These are phyloP conservation scores for Pseudolaguvia tuberculata DNA, from an alignment of 2,113 vertebrate species.

Conservation along the genomic window DNA sequence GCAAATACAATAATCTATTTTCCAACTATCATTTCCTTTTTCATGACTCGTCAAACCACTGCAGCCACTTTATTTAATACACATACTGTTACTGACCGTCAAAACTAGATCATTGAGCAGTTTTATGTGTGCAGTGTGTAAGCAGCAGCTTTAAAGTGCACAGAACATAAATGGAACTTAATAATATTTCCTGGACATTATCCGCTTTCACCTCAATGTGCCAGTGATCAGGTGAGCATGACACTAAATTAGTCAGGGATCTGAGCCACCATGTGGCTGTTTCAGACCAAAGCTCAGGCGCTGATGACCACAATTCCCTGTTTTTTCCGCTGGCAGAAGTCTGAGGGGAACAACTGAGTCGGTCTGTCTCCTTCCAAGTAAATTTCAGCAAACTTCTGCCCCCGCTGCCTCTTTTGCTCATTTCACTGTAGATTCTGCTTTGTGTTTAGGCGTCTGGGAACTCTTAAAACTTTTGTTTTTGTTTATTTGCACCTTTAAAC, in stretches of 20 bases:
- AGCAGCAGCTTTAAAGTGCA: not conserved
- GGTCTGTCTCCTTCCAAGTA: conserved; percentile 58
- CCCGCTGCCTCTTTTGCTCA: conserved; percentile 45
- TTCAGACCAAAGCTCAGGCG: conserved; percentile 50
- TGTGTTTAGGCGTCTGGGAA: conserved; percentile 52
- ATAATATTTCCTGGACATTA: not conserved
- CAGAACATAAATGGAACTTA: not conserved
- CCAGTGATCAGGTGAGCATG: conserved; percentile 31
- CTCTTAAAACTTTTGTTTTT: conserved; percentile 38
- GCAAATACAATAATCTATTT: not conserved
- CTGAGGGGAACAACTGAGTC: conserved; percentile 70
- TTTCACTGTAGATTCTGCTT: conserved; percentile 32
- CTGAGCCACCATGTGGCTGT: conserved; percentile 51
- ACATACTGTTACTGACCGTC: not conserved
- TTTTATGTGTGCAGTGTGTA: not conserved
- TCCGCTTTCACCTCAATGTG: not conserved
- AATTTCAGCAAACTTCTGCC: conserved; percentile 54
- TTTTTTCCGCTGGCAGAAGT: conserved; percentile 69
- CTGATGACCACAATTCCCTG: conserved; percentile 56
- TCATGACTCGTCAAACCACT: not conserved
- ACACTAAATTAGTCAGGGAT: conserved; percentile 57
- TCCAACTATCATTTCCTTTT: not conserved
- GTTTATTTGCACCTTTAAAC: not conserved
- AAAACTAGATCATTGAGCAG: not conserved
- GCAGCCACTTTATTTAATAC: not conserved